Evolutionary conservation across 2,113 vertebrate species (phyloP).

Genomic region (Apus apus): DNA sequence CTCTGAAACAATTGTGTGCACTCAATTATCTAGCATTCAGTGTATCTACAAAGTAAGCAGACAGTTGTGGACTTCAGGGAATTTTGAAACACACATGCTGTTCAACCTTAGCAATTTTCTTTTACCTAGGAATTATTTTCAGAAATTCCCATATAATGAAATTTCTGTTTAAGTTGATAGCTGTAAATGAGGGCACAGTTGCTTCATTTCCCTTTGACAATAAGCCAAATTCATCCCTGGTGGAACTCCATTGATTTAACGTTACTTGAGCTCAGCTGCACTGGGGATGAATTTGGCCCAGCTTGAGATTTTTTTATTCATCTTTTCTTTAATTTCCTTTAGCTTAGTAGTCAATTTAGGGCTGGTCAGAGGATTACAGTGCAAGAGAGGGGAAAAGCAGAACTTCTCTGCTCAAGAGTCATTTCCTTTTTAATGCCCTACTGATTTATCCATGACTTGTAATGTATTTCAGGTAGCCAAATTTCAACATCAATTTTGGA

Average conservation of each 20-base stretch:
- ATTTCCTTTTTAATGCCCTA: constrained; percentile 70
- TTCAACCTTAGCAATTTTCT: constrained; percentile 61
- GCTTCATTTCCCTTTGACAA: constrained; percentile 73
- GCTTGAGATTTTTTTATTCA: constrained; percentile 58
- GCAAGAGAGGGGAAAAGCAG: constrained; percentile 46
- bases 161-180: constrained; percentile 70
- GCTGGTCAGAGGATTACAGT: constrained; percentile 61
- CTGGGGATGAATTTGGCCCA: constrained; percentile 66
- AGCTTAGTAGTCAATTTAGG: constrained; percentile 60
- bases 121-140: constrained; percentile 68
- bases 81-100: constrained; percentile 42
- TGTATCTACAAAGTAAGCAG: constrained; percentile 37
- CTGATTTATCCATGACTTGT: constrained; percentile 59
- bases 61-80: constrained; percentile 50
- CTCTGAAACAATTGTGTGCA: neutral
- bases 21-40: constrained; percentile 19
- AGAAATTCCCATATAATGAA: constrained; percentile 71
- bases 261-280: constrained; percentile 59
- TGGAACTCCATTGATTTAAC: constrained; percentile 65
- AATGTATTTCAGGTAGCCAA: constrained; percentile 70
- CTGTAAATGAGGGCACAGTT: constrained; percentile 69
- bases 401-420: constrained; percentile 50
- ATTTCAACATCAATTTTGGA: constrained; percentile 70
- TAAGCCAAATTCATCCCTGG: constrained; percentile 68
- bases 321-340: constrained; percentile 71